Evolutionary conservation across 2,113 vertebrate species (phyloP), one percentile per base, ranked within the genome.

Genomic region (Poecile atricapillus): DNA sequence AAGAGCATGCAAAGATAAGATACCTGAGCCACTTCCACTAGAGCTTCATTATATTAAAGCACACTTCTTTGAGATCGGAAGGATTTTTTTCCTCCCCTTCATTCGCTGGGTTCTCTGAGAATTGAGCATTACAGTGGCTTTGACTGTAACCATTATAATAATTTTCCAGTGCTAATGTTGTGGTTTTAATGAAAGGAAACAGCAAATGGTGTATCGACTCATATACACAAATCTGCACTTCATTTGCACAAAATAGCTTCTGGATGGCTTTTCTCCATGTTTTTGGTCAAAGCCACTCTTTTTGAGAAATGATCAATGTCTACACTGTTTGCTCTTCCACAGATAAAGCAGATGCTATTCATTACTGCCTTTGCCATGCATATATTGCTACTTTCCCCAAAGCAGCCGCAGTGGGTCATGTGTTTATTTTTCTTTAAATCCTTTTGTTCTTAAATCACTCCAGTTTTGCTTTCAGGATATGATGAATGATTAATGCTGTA

Each of bases 311-410:
- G 98, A 98, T 98, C 97, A 98, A 98, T 98, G 98, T 95, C 94
- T 97, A 97, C 97, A 97, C 93, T 96, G 96, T 97, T 96, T 95
- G 96, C 95, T 95, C 97, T 97, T 98, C 84, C 84, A 90, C 92
- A 98, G 97, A 98, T 98, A 98, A 98, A 97, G 98, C 98, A 98
- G 98, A 98, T 97, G 98, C 98, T 98, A 98, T 94, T 98, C 97
- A 98, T 99, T 98, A 99, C 97, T 95, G 94, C 93, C 76, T 97
- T 83, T 93, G 90, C 95, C 90, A 94, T 95, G 81, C 95, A 95
- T 97, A 93, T 93, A 96, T 96, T 96, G 92, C 97, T 96, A 47
- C 89, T 95, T 96, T 94, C 89, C 94, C 91, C 87, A 91, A 76
- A 96, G 95, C 95, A 96, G 97, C 95, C 76, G 3, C 89, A 96